These are phyloP conservation scores for Sceloporus tristichus DNA, from an alignment of 2,113 vertebrate genomes.

Conservation along the genomic window DNA sequence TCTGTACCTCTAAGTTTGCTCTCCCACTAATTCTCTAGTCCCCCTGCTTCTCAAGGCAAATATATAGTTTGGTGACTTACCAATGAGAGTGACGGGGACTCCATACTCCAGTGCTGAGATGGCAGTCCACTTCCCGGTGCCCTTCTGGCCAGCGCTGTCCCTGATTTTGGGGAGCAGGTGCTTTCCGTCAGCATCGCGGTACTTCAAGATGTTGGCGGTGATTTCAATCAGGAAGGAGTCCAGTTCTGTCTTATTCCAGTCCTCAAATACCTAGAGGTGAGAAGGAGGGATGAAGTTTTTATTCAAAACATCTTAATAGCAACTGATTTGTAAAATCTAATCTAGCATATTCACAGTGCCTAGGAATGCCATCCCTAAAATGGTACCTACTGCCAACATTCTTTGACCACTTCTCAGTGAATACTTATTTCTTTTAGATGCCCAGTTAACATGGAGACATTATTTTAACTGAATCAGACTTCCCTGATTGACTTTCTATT, in stretches of 20 bases:
- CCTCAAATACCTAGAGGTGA: conserved; percentile 83
- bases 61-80: conserved; percentile 71
- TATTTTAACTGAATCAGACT: too few species aligned
- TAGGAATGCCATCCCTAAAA: not conserved
- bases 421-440: too few species aligned
- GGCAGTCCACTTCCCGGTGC: conserved; percentile 98
- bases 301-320: too few species aligned
- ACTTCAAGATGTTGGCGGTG: conserved; percentile 94
- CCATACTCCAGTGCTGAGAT: conserved; percentile 95
- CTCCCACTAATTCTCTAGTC: not conserved
- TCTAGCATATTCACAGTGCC: not conserved
- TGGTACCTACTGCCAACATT: not conserved
- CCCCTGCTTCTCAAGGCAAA: not conserved
- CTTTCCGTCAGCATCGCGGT: conserved; percentile 83
- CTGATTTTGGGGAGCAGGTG: conserved; percentile 93
- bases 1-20: not conserved
- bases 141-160: conserved; percentile 96
- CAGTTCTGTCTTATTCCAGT: conserved; percentile 96
- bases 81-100: conserved; percentile 94
- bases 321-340: too few species aligned
- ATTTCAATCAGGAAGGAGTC: conserved; percentile 99
- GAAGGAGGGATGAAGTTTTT: not conserved
- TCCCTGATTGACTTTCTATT: too few species aligned
- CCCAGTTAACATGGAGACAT: not conserved
- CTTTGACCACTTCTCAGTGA: too few species aligned